A percentile compares a stretch with the other conserved stretches of the same genome.
phyloP scores from a whole-genome alignment of 2,113 vertebrate genomes.

The Syrmaticus mikado region DNA sequence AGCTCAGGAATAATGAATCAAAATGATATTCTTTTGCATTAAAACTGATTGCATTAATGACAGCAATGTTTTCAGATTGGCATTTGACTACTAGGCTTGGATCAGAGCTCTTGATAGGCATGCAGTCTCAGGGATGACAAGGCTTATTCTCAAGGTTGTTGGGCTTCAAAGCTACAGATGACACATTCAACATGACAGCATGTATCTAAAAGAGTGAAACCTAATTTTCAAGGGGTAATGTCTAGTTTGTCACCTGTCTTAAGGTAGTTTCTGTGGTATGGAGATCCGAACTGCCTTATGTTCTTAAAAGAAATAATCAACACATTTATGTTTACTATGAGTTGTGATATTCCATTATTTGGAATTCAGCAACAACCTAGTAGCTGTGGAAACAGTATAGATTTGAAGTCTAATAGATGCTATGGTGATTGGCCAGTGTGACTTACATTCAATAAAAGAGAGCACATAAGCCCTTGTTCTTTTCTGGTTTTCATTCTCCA shows the following conservation, averaged over 20 bases:
- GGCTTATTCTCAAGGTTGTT: not conserved
- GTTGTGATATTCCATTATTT: not conserved
- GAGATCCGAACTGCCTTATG: not conserved
- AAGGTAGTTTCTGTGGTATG: not conserved
- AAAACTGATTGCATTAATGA: conserved; percentile 32
- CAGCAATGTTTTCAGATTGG: not conserved
- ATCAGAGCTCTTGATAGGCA: not conserved
- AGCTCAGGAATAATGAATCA: conserved; percentile 36
- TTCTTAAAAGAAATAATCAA: not conserved
- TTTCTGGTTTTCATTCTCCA: not conserved
- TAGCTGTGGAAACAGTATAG: not conserved
- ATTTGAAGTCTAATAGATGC: not conserved
- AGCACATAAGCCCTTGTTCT: not conserved
- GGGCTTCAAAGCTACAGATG: not conserved
- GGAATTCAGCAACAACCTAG: not conserved
- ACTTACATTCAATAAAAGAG: not conserved
- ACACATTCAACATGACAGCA: rapidly evolving
- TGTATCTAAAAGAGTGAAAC: not conserved
- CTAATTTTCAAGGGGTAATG: not conserved
- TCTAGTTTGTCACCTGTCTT: not conserved
- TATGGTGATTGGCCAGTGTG: not conserved
- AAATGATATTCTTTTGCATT: not conserved
- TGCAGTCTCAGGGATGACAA: not conserved
- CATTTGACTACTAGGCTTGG: not conserved
- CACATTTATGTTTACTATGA: not conserved